A percentile compares a stretch with the other conserved stretches of the same genome.
Conservation (phyloP, 2,113 vertebrate species). For the Sinosuthora webbiana region DNA sequence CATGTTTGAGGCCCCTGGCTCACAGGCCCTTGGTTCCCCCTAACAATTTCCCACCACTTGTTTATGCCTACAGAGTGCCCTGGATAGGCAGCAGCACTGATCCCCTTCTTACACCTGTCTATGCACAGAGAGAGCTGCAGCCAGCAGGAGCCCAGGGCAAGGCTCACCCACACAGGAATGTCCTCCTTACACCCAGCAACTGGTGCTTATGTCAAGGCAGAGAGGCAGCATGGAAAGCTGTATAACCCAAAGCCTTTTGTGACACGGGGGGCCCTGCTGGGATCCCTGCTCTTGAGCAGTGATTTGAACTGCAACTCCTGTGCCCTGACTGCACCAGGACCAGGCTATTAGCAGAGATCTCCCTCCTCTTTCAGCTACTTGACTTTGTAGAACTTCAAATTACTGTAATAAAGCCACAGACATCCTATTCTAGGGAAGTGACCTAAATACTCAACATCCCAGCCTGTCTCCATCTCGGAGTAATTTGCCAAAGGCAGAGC, state of each 20-base stretch:
- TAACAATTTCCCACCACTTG: not conserved
- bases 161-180: accelerated
- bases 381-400: not conserved
- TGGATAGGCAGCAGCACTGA: not conserved
- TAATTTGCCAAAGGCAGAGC: not conserved
- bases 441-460: not conserved
- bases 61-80: not conserved
- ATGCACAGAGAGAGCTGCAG: accelerated
- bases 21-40: accelerated
- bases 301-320: not conserved
- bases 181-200: not conserved
- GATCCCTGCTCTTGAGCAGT: not conserved
- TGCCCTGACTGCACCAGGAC: accelerated
- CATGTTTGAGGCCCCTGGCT: accelerated
- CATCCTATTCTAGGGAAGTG: not conserved
- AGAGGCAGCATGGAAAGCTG: not conserved
- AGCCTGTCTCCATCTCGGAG: not conserved
- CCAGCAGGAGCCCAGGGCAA: not conserved
- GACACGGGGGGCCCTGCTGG: not conserved
- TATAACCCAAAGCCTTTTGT: not conserved
- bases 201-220: not conserved
- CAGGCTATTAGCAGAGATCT: not conserved
- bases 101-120: accelerated
- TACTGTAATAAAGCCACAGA: not conserved
- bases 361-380: not conserved